phyloP scores from a whole-genome alignment of 2,113 vertebrate species.

The Gila orcuttii region DNA sequence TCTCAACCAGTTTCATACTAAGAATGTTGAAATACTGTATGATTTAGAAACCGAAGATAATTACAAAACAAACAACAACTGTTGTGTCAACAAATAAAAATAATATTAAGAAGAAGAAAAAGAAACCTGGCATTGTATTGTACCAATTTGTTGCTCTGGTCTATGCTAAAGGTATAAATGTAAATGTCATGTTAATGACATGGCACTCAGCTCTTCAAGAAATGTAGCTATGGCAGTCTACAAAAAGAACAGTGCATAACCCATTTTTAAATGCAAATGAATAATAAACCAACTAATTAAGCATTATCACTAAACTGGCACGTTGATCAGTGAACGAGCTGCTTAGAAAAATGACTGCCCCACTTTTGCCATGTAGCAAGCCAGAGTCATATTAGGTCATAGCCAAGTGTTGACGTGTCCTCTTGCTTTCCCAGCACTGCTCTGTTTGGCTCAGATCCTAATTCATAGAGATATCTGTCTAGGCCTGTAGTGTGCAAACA shows the following conservation, averaged over 20 bases:
- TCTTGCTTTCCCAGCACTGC: constrained; percentile 41
- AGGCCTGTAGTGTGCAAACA: constrained; percentile 46
- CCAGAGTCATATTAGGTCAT: constrained; percentile 56
- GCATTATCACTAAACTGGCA: neutral
- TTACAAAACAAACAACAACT: neutral
- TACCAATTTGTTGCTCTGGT: neutral
- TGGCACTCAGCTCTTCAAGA: neutral
- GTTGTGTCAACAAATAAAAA: neutral
- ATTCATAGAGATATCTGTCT: constrained; percentile 58
- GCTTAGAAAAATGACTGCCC: neutral
- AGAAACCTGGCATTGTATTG: neutral
- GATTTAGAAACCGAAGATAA: neutral
- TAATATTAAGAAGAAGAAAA: neutral
- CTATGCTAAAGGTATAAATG: neutral
- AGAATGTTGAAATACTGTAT: neutral
- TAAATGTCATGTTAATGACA: neutral
- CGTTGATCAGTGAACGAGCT: neutral
- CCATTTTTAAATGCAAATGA: neutral
- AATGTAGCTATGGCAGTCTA: neutral
- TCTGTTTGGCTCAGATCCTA: constrained; percentile 45
- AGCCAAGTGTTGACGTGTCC: constrained; percentile 50
- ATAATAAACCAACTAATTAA: neutral
- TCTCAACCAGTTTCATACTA: neutral
- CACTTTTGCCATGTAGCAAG: constrained; percentile 17
- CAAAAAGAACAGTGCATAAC: neutral